Percentiles rank a stretch among this genome's conserved stretches.
These are phyloP conservation scores for Ammodramus savannarum DNA, from an alignment of 2,113 vertebrate species.

Conservation along the genomic window DNA sequence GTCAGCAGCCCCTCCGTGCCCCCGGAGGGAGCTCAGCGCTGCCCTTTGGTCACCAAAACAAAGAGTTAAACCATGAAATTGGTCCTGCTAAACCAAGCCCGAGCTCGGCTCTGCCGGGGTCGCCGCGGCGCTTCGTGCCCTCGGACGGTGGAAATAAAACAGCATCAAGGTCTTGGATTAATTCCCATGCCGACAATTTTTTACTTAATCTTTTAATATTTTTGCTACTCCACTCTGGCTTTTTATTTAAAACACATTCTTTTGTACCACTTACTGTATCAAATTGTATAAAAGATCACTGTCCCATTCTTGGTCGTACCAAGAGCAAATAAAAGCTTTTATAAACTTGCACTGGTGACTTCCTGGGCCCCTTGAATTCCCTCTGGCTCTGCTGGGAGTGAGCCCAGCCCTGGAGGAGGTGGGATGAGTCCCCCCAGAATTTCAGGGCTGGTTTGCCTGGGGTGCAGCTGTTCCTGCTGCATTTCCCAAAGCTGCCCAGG, in stretches of 20 bases:
- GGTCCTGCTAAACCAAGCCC: not conserved
- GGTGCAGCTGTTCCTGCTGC: not conserved
- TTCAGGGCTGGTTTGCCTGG: fast-evolving
- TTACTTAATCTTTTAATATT: conserved; percentile 66
- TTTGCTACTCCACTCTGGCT: conserved; percentile 64
- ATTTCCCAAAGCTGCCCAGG: fast-evolving
- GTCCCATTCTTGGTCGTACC: conserved; percentile 63
- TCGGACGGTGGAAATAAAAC: not conserved
- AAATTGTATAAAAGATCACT: conserved; percentile 64
- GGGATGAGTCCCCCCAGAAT: not conserved
- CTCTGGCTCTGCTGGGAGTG: not conserved
- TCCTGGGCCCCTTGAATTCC: not conserved
- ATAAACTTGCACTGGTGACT: conserved; percentile 50
- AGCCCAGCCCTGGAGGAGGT: not conserved
- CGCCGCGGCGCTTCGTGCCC: not conserved
- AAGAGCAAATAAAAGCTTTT: conserved; percentile 69
- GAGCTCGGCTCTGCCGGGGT: not conserved
- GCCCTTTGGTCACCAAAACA: not conserved
- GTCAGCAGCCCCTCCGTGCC: not conserved
- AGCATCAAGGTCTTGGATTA: conserved; percentile 17
- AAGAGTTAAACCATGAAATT: not conserved
- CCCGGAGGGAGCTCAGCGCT: not conserved
- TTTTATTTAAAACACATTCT: conserved; percentile 67
- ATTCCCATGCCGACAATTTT: conserved; percentile 34
- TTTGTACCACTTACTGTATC: conserved; percentile 67